Conservation (phyloP, 1,140 invertebrate species). For the Pomacea maculata region DNA sequence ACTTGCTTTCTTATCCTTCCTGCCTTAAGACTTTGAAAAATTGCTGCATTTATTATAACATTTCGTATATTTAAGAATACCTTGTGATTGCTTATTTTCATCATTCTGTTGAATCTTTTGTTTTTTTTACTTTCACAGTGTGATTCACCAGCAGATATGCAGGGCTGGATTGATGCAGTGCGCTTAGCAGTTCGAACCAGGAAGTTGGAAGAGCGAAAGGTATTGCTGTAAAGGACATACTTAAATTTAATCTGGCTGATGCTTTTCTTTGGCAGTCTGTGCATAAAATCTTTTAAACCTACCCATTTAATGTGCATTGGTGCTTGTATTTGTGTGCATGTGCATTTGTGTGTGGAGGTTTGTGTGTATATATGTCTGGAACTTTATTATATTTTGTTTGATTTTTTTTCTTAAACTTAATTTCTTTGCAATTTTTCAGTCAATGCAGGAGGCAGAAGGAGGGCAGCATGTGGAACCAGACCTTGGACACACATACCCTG, state of each 20-base stretch:
- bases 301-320: too few relatives aligned
- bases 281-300: too few relatives aligned
- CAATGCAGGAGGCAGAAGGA: background rate
- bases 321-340: too few relatives aligned
- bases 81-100: background rate
- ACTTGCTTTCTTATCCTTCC: too few relatives aligned
- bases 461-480: background rate
- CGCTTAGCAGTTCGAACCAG: constrained; percentile 6
- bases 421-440: background rate
- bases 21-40: background rate
- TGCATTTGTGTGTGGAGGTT: too few relatives aligned
- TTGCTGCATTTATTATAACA: background rate
- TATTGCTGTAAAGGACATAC: background rate
- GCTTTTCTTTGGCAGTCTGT: too few relatives aligned
- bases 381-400: too few relatives aligned
- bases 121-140: constrained; percentile 20
- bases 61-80: background rate
- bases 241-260: too few relatives aligned
- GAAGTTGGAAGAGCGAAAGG: constrained; percentile 30
- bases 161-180: constrained; percentile 27
- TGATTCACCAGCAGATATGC: constrained; percentile 32
- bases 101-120: background rate
- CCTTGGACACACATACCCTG: background rate
- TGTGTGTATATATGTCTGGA: background rate
- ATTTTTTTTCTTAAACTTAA: background rate